These are phyloP conservation scores for Piscicola geometra DNA, from an alignment of 2,888 invertebrate genomes.

Conservation along the genomic window DNA sequence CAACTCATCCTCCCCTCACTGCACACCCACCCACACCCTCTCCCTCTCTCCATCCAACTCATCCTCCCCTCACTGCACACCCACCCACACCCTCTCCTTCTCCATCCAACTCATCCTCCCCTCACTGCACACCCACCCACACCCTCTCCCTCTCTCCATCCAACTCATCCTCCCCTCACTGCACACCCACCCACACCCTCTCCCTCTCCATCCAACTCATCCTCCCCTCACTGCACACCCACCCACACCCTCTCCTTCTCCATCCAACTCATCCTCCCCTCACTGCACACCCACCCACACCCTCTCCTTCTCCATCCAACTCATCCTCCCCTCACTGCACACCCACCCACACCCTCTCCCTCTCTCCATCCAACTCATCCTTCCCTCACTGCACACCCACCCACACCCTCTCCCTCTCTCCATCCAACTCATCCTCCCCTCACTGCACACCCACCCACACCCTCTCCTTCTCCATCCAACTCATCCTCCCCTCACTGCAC, in stretches of 20 bases:
- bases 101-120: no score
- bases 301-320: conserved; percentile 58
- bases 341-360: conserved; percentile 63
- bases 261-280: no score
- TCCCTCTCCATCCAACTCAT: no score
- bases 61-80: background rate
- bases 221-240: background rate
- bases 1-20: background rate
- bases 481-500: background rate
- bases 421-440: no score
- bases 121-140: conserved; percentile 46
- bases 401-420: conserved; percentile 63
- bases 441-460: conserved; percentile 58
- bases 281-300: conserved; percentile 58
- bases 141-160: conserved; percentile 62
- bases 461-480: conserved; percentile 58
- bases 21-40: conserved; percentile 63
- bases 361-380: no score
- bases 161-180: background rate
- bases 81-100: conserved; percentile 63
- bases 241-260: conserved; percentile 63
- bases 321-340: background rate
- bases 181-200: conserved; percentile 63
- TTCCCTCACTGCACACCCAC: background rate
- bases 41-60: no score